Evolutionary conservation across 2,113 vertebrate species (phyloP).

Genomic region (Serinus canaria): DNA sequence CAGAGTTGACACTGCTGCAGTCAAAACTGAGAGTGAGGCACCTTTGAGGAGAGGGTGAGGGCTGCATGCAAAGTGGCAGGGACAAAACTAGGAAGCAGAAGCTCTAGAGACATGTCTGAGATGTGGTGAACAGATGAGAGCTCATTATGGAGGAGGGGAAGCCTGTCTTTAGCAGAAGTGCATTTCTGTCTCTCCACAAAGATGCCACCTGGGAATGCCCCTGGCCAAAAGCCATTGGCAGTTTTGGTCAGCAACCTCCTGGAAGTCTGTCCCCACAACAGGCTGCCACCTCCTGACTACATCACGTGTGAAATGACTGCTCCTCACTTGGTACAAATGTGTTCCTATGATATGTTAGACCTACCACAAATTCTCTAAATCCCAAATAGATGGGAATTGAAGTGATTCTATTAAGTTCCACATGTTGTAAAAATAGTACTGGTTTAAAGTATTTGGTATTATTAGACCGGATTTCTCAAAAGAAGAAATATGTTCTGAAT

Average conservation of each 20-base stretch:
- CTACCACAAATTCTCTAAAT: constrained; percentile 25
- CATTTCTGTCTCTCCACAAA: neutral
- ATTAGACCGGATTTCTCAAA: constrained; percentile 9
- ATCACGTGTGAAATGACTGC: neutral
- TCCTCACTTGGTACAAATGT: neutral
- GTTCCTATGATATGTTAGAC: neutral
- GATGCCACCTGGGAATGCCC: too few relatives aligned
- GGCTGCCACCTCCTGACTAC: neutral
- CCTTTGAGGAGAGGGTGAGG: neutral
- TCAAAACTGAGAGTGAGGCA: neutral
- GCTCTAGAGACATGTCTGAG: neutral
- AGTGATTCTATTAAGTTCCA: neutral
- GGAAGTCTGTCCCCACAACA: neutral
- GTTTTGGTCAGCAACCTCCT: neutral
- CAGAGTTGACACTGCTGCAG: fast-evolving
- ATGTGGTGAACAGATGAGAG: neutral
- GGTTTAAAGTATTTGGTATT: constrained; percentile 1
- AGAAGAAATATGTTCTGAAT: neutral
- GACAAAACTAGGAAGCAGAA: fast-evolving
- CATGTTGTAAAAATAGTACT: neutral
- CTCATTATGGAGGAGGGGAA: fast-evolving
- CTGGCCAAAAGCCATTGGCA: neutral
- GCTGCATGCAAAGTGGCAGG: fast-evolving
- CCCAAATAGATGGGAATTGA: neutral
- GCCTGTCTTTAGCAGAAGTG: neutral